phyloP scores from a whole-genome alignment of 2,113 vertebrate species.

The Aptenodytes forsteri region DNA sequence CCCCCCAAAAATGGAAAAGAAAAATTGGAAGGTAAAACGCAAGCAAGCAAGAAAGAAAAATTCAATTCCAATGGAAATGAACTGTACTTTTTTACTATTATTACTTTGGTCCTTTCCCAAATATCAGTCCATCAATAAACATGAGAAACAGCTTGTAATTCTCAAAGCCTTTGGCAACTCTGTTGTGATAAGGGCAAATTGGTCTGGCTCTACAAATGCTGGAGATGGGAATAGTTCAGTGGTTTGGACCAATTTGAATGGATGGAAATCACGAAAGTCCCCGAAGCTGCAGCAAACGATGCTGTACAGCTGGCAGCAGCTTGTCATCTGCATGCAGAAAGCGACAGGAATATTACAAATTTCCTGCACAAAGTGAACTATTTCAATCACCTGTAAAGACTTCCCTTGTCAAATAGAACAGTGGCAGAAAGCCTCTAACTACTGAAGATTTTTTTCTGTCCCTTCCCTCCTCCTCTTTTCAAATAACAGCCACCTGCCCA shows the following conservation, averaged over 20 bases:
- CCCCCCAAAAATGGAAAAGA: not conserved
- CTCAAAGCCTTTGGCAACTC: conserved; percentile 53
- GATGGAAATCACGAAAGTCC: conserved; percentile 51
- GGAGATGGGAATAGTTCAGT: conserved; percentile 62
- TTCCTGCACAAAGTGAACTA: conserved; percentile 44
- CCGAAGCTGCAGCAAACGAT: conserved; percentile 48
- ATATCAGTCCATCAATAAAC: conserved; percentile 75
- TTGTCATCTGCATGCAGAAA: conserved; percentile 62
- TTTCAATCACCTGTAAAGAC: conserved; percentile 65
- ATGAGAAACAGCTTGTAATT: conserved; percentile 74
- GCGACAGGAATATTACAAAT: conserved; percentile 11
- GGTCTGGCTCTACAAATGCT: conserved; percentile 51
- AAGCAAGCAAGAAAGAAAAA: not conserved
- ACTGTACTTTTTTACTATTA: conserved; percentile 9
- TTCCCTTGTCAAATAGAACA: conserved; percentile 56
- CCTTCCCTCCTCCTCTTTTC: not conserved
- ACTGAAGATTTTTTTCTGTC: not conserved
- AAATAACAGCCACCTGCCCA: conserved; percentile 42
- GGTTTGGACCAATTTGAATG: conserved; percentile 65
- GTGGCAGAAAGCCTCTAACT: conserved; percentile 13
- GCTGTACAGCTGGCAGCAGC: conserved; percentile 49
- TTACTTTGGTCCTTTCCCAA: conserved; percentile 63
- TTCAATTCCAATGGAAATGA: conserved; percentile 55
- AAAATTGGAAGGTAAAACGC: not conserved
- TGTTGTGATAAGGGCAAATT: conserved; percentile 68